Evolutionary conservation across 2,797 vertebrate genomes (phyloP).

Genomic region (Coregonus ussuriensis): DNA sequence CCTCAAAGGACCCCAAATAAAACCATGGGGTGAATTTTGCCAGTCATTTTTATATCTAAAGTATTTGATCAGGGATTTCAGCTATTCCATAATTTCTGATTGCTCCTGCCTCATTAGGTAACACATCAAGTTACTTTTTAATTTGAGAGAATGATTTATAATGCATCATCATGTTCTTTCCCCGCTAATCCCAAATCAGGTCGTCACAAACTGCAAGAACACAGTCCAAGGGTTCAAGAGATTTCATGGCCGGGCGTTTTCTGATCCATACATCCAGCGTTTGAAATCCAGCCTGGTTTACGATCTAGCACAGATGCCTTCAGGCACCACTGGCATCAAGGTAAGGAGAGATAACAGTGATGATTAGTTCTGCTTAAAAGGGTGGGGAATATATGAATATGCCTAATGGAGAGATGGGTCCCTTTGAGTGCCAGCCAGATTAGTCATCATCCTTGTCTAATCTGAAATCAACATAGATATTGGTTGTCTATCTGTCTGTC

Average conservation of each 20-base stretch:
- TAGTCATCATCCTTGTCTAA: neutral
- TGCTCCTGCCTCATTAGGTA: neutral
- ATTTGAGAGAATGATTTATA: neutral
- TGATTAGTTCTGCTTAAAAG: neutral
- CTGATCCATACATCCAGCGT: slow-evolving; percentile 88
- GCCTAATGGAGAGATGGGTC: neutral
- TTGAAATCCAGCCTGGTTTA: slow-evolving; percentile 87
- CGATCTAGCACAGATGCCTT: slow-evolving; percentile 88
- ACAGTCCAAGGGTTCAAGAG: slow-evolving; percentile 96
- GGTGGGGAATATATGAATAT: neutral
- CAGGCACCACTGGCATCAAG: slow-evolving; percentile 93
- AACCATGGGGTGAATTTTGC: too few relatives aligned
- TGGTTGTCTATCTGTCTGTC: neutral
- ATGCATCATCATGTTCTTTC: neutral
- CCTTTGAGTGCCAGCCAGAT: neutral
- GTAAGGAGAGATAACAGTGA: slow-evolving; percentile 63
- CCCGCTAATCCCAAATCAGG: slow-evolving; percentile 62
- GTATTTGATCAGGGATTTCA: neutral
- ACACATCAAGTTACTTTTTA: neutral
- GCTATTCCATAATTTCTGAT: neutral
- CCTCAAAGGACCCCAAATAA: too few relatives aligned
- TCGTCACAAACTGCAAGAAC: slow-evolving; percentile 97
- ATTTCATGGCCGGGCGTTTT: slow-evolving; percentile 93
- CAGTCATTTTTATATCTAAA: neutral
- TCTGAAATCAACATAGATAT: neutral